Evolutionary conservation across 1,140 invertebrate genomes (phyloP).

Genomic region (Pseudachorutes palmiensis): DNA sequence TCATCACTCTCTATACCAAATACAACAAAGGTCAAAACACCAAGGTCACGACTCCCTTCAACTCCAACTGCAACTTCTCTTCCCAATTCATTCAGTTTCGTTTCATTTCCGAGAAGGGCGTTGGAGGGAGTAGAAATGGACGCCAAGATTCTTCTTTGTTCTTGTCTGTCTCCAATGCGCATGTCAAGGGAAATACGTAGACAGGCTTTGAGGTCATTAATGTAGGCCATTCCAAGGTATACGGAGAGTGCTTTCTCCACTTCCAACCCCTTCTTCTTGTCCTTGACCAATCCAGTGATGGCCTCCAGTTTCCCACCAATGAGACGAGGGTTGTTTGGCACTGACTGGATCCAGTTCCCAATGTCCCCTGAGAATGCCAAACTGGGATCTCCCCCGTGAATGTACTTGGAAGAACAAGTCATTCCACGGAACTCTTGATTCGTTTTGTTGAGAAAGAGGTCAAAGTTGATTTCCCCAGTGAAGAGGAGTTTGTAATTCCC

Average conservation of each 20-base stretch:
- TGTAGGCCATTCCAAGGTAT: background rate
- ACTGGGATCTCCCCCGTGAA: background rate
- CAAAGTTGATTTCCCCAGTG: background rate
- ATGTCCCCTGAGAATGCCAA: background rate
- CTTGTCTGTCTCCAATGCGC: background rate
- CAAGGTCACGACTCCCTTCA: background rate
- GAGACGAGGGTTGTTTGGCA: background rate
- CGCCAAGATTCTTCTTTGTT: background rate
- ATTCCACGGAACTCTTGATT: background rate
- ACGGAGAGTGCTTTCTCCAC: background rate
- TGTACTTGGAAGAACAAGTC: background rate
- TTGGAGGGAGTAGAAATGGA: background rate
- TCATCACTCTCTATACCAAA: too few species aligned
- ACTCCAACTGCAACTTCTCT: background rate
- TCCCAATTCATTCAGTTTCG: background rate
- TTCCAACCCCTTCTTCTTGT: background rate
- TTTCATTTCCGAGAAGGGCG: background rate
- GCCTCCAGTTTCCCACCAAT: background rate
- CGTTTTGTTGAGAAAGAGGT: background rate
- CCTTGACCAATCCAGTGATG: background rate
- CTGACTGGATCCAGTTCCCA: background rate
- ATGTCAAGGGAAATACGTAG: background rate
- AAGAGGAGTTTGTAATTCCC: background rate
- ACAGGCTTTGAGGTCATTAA: background rate
- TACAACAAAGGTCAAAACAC: background rate